A percentile compares a stretch with the other conserved stretches of the same genome.
Evolutionary conservation across 2,888 invertebrate genomes (phyloP).

Genomic region (Acrobasis suavella): DNA sequence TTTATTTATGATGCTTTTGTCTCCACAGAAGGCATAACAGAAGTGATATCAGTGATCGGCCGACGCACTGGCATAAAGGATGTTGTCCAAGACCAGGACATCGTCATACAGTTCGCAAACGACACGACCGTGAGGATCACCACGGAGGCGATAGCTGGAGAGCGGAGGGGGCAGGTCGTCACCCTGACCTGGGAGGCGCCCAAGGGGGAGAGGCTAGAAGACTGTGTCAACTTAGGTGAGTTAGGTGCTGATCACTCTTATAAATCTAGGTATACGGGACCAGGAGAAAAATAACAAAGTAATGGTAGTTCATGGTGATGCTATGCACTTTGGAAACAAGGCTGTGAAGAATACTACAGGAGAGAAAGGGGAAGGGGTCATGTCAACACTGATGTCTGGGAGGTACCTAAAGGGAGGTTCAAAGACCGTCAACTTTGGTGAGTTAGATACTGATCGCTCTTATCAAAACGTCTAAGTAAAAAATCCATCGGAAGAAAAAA

Average conservation of each 20-base stretch:
- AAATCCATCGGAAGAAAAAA: too few relatives aligned
- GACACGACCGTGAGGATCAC: slow-evolving; percentile 60
- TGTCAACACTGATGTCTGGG: slow-evolving; percentile 61
- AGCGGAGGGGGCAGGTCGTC: slow-evolving; percentile 50
- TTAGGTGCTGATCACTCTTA: slow-evolving; percentile 11
- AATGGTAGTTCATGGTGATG: too few relatives aligned
- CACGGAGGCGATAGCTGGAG: slow-evolving; percentile 48
- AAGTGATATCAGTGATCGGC: slow-evolving; percentile 64
- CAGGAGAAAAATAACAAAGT: too few relatives aligned
- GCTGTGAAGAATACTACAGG: slow-evolving; percentile 29
- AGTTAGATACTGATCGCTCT: slow-evolving; percentile 28
- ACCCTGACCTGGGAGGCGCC: slow-evolving; percentile 64
- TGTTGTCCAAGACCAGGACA: slow-evolving; percentile 55
- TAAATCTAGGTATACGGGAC: neutral
- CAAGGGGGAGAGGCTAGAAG: slow-evolving; percentile 52
- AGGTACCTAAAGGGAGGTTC: slow-evolving; percentile 53
- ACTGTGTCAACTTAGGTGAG: slow-evolving; percentile 67
- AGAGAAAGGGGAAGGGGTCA: slow-evolving; percentile 46
- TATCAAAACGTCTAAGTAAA: too few relatives aligned
- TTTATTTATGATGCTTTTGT: too few relatives aligned
- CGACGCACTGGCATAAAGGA: slow-evolving; percentile 59
- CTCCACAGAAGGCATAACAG: slow-evolving; percentile 48
- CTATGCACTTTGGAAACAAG: too few relatives aligned
- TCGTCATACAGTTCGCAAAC: slow-evolving; percentile 61
- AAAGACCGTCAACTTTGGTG: slow-evolving; percentile 71